Base-by-base conservation (phyloP, 1,140 invertebrate genomes). In the Pissodes strobi region DNA sequence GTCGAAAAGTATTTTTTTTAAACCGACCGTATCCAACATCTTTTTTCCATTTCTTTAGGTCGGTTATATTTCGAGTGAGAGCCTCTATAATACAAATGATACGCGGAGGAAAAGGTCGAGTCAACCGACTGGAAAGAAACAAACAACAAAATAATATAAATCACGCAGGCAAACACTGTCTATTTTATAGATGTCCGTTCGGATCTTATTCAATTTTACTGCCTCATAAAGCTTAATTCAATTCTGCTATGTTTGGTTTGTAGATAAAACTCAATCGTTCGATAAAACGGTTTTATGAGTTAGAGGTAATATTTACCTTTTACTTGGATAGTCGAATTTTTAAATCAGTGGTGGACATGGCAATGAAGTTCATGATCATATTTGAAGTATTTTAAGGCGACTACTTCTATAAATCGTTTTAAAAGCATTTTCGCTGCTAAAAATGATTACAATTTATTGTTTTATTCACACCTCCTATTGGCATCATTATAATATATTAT, bases 131-230 rank as follows among this genome's bases (percentile, higher is more conserved):
- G 41, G 19, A 45, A 45, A 45, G 41, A 45, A 45, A 45, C 41
- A 45, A 45, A 45, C 41, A 45, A 45, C 41, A 45, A 45, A 45
- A 45, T 45, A 45, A 45, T 45, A 45, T 45, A 45, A 45, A 45
- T 45, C 41, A 19, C 15, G 19, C 18, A 45, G 15, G 41, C 41
- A 45, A 45, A 45, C 41, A 18, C 15, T 15, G 1, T 10, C 19
- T 18, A 18, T 19, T 45, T 45, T 45, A 45, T 45, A 18, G 41
- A 45, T 45, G 41, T 45, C 12, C 6, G 13, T 3, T 39, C 37
- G 41, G 17, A 5, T 18, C 41, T 45, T 45, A 21, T 21, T 45
- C 18, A 45, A 21, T 21, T 45, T 45, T 21, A 45, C 18, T 21
- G 17, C 18, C 41, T 8, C 41, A 45, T 45, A 45, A 41, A 17